A percentile compares a stretch with the other conserved stretches of the same genome.
phyloP scores from a whole-genome alignment of 2,888 invertebrate genomes.

The Orgyia antiqua region DNA sequence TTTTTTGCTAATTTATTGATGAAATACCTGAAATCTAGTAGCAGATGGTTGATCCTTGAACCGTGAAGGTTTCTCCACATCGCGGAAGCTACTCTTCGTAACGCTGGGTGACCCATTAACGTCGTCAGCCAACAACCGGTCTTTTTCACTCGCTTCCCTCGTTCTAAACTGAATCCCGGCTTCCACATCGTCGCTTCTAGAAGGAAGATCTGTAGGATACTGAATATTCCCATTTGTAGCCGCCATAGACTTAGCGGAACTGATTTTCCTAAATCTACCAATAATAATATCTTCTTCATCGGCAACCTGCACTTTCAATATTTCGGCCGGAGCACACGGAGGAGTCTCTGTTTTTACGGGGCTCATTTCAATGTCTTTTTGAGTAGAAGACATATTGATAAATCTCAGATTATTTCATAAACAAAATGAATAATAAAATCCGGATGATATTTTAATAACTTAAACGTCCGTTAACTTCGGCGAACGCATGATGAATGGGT shows the following conservation, averaged over 20 bases:
- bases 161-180: conserved; percentile 56
- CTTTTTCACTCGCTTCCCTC: conserved; percentile 45
- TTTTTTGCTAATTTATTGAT: too few relatives aligned
- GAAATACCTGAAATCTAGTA: conserved; percentile 81
- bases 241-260: conserved; percentile 75
- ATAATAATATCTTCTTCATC: conserved; percentile 73
- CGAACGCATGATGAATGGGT: too few relatives aligned
- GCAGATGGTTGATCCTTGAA: conserved; percentile 80
- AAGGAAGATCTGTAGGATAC: conserved; percentile 52
- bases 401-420: background rate
- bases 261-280: conserved; percentile 71
- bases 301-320: conserved; percentile 38
- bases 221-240: conserved; percentile 72
- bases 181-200: conserved; percentile 52
- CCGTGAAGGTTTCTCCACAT: conserved; percentile 79
- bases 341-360: conserved; percentile 47
- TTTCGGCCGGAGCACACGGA: conserved; percentile 32
- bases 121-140: conserved; percentile 48
- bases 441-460: too few relatives aligned
- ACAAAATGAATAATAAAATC: conserved; percentile 9
- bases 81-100: conserved; percentile 81
- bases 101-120: conserved; percentile 39
- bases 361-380: conserved; percentile 66
- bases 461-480: too few relatives aligned
- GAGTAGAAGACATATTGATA: conserved; percentile 47